A percentile compares a stretch with the other conserved stretches of the same genome.
phyloP scores from a whole-genome alignment of 1,140 invertebrate genomes.

The Apolygus lucorum region DNA sequence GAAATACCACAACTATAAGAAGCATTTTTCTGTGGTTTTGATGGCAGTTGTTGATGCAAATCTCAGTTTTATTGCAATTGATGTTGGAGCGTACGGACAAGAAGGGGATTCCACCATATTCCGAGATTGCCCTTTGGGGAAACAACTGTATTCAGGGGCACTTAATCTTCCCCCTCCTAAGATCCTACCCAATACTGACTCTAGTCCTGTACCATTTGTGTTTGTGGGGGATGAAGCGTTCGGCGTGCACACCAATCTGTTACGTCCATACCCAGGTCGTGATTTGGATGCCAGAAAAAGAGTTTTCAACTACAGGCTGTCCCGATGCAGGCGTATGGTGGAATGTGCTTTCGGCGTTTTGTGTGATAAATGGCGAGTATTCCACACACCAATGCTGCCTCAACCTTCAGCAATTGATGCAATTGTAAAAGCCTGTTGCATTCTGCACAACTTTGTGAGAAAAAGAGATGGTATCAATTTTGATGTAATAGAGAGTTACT shows the following conservation, averaged over 20 bases:
- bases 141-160: conserved; percentile 31
- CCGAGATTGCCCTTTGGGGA: conserved; percentile 33
- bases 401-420: conserved; percentile 27
- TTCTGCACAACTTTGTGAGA: conserved; percentile 29
- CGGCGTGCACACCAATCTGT: conserved; percentile 31
- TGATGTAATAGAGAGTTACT: too few species aligned
- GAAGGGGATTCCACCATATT: too few species aligned
- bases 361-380: conserved; percentile 30
- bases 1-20: conserved; percentile 29
- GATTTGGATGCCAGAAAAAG: conserved; percentile 30
- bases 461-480: conserved; percentile 27
- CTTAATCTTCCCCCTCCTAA: conserved; percentile 31
- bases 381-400: conserved; percentile 31
- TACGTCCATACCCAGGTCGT: conserved; percentile 33
- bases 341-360: conserved; percentile 42
- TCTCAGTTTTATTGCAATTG: conserved; percentile 37
- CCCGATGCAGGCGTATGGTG: conserved; percentile 34
- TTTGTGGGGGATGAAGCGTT: conserved; percentile 39
- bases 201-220: conserved; percentile 32
- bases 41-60: conserved; percentile 39
- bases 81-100: conserved; percentile 39
- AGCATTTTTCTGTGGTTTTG: conserved; percentile 39
- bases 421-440: conserved; percentile 32
- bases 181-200: conserved; percentile 29
- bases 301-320: conserved; percentile 39